These are phyloP conservation scores for Polyommatus iphigenia DNA, from an alignment of 2,888 invertebrate species.

Conservation along the genomic window DNA sequence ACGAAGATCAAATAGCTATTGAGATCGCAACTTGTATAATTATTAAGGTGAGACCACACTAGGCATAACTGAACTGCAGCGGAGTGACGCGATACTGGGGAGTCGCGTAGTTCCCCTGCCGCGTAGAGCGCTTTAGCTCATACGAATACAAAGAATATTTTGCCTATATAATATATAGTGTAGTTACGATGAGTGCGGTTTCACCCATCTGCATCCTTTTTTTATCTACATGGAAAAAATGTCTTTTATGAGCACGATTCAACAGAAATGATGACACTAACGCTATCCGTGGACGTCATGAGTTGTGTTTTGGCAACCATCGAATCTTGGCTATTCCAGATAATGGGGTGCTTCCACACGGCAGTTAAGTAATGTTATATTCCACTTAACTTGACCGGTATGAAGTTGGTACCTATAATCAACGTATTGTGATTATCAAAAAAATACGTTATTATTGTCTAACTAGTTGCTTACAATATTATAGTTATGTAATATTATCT, in stretches of 20 bases:
- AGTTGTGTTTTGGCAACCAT: constrained; percentile 71
- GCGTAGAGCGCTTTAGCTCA: too few relatives aligned
- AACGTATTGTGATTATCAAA: neutral
- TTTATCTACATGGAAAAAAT: constrained; percentile 57
- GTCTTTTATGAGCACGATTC: constrained; percentile 75
- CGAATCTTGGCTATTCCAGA: constrained; percentile 75
- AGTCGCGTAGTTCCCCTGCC: too few relatives aligned
- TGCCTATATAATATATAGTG: neutral
- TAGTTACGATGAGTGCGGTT: neutral
- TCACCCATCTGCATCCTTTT: neutral
- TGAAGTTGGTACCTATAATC: neutral
- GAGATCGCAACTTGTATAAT: constrained; percentile 4
- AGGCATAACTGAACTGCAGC: neutral
- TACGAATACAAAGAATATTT: neutral
- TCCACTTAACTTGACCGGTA: neutral
- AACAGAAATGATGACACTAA: constrained; percentile 10
- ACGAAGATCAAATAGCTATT: too few relatives aligned
- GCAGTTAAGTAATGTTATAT: neutral
- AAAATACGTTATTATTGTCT: neutral
- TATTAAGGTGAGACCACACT: neutral
- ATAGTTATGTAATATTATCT: neutral
- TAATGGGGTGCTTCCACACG: constrained; percentile 31
- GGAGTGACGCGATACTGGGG: neutral
- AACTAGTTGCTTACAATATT: neutral
- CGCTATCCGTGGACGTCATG: constrained; percentile 58